These are phyloP conservation scores for Artemia sinica DNA, from an alignment of 2,888 invertebrate genomes.

Conservation along the genomic window DNA sequence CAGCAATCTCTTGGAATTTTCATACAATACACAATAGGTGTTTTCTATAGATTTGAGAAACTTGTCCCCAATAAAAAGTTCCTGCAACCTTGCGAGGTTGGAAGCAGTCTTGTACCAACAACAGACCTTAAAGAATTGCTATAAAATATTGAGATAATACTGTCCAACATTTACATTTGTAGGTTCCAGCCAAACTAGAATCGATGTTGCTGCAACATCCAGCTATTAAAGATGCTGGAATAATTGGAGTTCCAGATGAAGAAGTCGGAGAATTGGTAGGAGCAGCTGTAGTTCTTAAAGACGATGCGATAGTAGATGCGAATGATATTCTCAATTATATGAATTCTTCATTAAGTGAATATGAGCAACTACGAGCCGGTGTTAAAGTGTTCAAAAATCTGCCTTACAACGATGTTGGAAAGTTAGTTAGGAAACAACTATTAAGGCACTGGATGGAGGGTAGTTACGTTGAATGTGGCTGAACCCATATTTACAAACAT, in stretches of 20 bases:
- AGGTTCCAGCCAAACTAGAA: constrained; percentile 5
- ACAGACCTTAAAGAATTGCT: too few species aligned
- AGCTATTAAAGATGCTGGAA: not conserved
- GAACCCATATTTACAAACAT: too few species aligned
- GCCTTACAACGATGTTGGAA: not conserved
- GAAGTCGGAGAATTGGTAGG: constrained; percentile 4
- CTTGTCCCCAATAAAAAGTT: too few species aligned
- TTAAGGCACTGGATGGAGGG: not conserved
- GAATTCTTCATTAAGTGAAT: constrained; percentile 5
- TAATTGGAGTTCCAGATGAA: constrained; percentile 1
- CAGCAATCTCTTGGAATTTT: too few species aligned
- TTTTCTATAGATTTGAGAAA: too few species aligned
- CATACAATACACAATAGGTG: too few species aligned
- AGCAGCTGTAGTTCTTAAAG: not conserved
- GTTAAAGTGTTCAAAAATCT: not conserved
- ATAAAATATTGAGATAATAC: too few species aligned
- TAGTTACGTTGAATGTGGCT: too few species aligned
- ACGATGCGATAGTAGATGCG: not conserved
- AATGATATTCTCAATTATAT: not conserved
- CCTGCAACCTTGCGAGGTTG: too few species aligned
- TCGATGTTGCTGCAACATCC: constrained; percentile 5
- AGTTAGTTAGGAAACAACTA: not conserved
- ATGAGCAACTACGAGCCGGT: constrained; percentile 4
- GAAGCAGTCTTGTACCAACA: too few species aligned
- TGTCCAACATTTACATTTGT: not conserved